These are phyloP conservation scores for Phainopepla nitens DNA, from an alignment of 2,113 vertebrate genomes.

Conservation along the genomic window DNA sequence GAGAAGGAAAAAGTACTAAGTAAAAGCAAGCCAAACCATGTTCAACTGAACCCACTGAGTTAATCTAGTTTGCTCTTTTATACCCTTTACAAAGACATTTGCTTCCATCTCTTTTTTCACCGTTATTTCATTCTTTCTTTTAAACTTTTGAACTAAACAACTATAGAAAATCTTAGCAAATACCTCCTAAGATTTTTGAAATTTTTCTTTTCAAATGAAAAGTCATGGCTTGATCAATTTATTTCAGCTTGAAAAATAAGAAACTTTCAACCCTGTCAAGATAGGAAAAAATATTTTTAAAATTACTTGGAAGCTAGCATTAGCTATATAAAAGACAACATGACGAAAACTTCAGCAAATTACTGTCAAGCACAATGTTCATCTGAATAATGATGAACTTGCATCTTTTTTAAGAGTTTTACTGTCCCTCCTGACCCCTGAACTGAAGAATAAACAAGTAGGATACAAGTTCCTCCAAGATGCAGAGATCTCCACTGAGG, in stretches of 20 bases:
- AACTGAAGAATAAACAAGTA: background rate
- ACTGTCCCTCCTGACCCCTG: background rate
- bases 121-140: background rate
- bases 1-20: background rate
- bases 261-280: background rate
- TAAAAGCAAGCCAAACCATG: background rate
- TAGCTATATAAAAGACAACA: background rate
- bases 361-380: background rate
- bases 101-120: background rate
- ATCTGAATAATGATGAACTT: background rate
- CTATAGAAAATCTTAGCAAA: background rate
- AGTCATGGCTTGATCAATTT: background rate
- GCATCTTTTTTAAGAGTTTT: background rate
- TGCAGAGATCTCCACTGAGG: background rate
- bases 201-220: background rate
- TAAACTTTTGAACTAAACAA: background rate
- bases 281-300: background rate
- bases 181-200: background rate
- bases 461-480: background rate
- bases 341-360: background rate
- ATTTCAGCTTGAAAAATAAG: background rate
- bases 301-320: background rate
- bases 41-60: background rate
- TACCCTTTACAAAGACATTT: background rate
- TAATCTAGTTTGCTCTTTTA: background rate